Evolutionary conservation across 2,113 vertebrate species (phyloP), one percentile per base, ranked within the genome.

Genomic region (Baryphthengus martii): DNA sequence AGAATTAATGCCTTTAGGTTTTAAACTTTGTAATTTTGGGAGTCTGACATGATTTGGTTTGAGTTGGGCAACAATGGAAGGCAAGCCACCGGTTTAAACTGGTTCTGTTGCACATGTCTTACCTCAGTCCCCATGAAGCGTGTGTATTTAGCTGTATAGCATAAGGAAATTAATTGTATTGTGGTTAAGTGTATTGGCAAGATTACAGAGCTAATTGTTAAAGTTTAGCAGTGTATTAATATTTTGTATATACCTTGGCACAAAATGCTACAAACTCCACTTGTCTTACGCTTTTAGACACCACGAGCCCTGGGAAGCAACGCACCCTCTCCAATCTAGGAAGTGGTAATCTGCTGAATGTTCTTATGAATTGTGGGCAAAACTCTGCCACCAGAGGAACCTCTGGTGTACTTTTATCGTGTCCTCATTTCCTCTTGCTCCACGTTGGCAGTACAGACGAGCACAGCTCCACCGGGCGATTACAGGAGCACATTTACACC

Each of bases 211-310:
- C 50, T 70, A 59, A 58, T 0, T 59, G 26, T 20, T 52, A 15
- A 72, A 29, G 24, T 58, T 59, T 29, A 65, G 35, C 20, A 53
- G 28, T 0, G 0, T 6, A 0, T 31, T 24, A 45, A 17, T 49
- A 25, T 26, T 79, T 49, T 82, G 8, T 13, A 25, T 35, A 10
- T 12, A 49, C 5, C 31, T 61, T 10, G 17, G 5, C 35, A 42
- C 16, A 7, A 73, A 87, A 33, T 7, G 13, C 24, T 77, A 35
- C 26, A 53, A 90, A n/a, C 42, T 7, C 28, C 19, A 67, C 24
- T 7, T 29, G 44, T 39, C 13, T 74, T 15, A 2, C 39, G 18
- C 20, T 68, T 3, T 29, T 33, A 52, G 58, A 79, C 31, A 56
- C 4, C 7, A 8, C 1, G 0, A 75, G 23, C 17, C 37, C 1